Base-by-base conservation (phyloP, 2,888 invertebrate species). In the Orthosia gracilis region DNA sequence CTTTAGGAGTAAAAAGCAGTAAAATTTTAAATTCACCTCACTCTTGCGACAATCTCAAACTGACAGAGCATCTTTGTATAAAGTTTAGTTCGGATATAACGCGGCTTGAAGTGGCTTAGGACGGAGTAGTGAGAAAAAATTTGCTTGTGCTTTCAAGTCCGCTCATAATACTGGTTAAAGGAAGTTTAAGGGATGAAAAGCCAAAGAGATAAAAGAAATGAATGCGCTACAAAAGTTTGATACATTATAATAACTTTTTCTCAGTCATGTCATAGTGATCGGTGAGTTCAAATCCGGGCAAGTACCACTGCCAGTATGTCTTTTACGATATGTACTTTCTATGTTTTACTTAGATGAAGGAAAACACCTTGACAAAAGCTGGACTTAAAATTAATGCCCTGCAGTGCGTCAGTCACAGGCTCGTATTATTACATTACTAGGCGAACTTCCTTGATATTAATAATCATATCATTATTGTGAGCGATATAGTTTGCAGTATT, bases 21-120 rank as follows among this genome's bases (percentile, higher is more conserved):
- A 86, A 89, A 87, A 90, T 91, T 93, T 91, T 89, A 92, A 91
- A 90, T 90, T 89, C 86, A 68, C 63, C 85, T 78, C 85, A 67
- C 85, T 74, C 82, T 75, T 82, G 83, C 83, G 85, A 89, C 90
- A 91, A 90, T 91, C 91, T 88, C 74, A 87, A 92, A 92, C 88
- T 91, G 92, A 89, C 91, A 89, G 86, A 80, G 84, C 80, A 89
- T 90, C 91, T 91, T 91, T 90, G 89, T 86, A 74, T 79, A 70
- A 82, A 92, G 88, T 92, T 92, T 66, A 21, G 23, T 62, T 73
- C 47, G 12, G 88, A 88, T 61, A 31, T 89, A 89, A 72, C 88
- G 76, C 79, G 50, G 9, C 63, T 87, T 80, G 89, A 92, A 87
- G 85, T 59, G 90, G 68, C 82, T 78, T 76, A 69, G 40, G 62